Evolutionary conservation across 2,888 invertebrate genomes (phyloP), one percentile per base, ranked within the genome.

Genomic region (Heliconius hortense): DNA sequence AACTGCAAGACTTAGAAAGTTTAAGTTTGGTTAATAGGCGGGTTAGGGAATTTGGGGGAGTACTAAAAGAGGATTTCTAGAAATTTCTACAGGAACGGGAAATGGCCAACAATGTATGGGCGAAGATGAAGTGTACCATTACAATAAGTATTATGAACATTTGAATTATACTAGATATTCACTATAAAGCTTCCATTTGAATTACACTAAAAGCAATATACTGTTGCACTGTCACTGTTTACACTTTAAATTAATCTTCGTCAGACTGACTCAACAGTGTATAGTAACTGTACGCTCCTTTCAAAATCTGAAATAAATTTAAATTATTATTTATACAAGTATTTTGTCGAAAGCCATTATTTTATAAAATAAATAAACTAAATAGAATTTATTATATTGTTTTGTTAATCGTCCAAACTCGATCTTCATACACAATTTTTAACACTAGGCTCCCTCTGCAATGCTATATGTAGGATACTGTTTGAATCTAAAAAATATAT

Each of bases 251-350:
- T 60, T 59, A 71, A 67, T 73, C 28, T 53, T 77, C 76, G 66
- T 79, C 73, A 31, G 77, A 80, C 60, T 81, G 79, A 69, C 76
- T 80, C 28, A 83, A 70, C n/a, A 83, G 75, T n/a, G 82, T 82
- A 60, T 83, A 83, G 71, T 83, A 83, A 35, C 83, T 83, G 68
- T 83, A 83, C 31, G 83, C 82, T 66, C 82, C 83, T 81, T 81
- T 82, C 35, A 83, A 69, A 53, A 83, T 83, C 83, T 83, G 82
- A 71, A 82, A 82, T 75, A 62, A 21, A 72, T 71, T 63, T 31
- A n/a, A 56, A 56, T 56, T n/a, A 56, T n/a, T 56, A n/a, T 56
- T 56, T 10, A 56, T 56, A n/a, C 10, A 56, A 53, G 21, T 21
- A 53, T 53, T 18, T 53, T 53, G 53, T 21, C 21, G 0, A 21